Evolutionary conservation across 2,797 vertebrate genomes (phyloP).

Genomic region (Scolopax rusticola): DNA sequence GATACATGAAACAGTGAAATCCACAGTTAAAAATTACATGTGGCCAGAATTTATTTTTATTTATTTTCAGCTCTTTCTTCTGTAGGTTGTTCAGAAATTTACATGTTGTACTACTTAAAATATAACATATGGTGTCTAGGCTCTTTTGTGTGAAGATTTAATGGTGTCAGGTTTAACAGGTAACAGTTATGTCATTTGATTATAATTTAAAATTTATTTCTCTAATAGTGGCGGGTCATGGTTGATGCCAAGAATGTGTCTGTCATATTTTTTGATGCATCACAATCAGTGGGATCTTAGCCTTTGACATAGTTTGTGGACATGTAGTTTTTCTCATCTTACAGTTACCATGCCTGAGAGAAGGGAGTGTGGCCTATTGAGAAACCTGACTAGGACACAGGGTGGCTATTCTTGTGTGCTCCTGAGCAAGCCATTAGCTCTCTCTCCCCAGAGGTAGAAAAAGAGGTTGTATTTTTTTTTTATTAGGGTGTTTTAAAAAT

Average conservation of each 20-base stretch:
- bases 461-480: not conserved
- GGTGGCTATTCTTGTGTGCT: not conserved
- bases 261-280: not conserved
- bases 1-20: not conserved
- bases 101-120: not conserved
- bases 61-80: not conserved
- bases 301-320: not conserved
- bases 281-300: not conserved
- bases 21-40: not conserved
- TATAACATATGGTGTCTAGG: not conserved
- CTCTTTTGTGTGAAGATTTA: not conserved
- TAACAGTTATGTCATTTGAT: not conserved
- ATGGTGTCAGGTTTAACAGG: not conserved
- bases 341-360: not conserved
- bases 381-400: not conserved
- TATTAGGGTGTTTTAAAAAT: conserved; percentile 4
- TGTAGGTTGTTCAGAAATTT: not conserved
- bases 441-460: not conserved
- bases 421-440: not conserved
- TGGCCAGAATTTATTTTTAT: not conserved
- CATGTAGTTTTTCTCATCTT: not conserved
- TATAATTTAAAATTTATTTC: not conserved
- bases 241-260: not conserved
- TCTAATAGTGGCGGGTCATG: not conserved
- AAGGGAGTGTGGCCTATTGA: not conserved